A percentile compares a stretch with the other conserved stretches of the same genome.
Conservation (phyloP, 2,797 vertebrate genomes). For the Centropyge bicolor region DNA sequence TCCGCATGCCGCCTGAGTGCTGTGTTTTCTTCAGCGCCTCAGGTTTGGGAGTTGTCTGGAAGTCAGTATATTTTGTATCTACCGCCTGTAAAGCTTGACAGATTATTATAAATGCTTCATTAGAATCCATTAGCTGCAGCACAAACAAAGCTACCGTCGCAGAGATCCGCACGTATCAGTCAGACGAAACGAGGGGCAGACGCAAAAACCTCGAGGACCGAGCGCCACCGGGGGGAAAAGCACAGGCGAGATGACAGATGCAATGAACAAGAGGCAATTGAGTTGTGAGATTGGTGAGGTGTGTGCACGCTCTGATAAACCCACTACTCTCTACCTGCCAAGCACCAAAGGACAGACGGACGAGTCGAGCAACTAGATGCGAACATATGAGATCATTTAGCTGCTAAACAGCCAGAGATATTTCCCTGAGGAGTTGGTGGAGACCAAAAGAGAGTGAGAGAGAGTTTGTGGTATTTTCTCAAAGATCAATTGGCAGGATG, state of each 20-base stretch:
- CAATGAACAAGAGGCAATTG: conserved; percentile 18
- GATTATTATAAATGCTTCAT: conserved; percentile 53
- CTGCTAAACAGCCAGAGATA: neutral
- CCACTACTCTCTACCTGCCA: neutral
- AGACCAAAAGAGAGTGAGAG: neutral
- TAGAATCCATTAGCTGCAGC: conserved; percentile 55
- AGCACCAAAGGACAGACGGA: neutral
- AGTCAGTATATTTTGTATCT: conserved; percentile 27
- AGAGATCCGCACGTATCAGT: conserved; percentile 27
- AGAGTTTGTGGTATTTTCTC: neutral
- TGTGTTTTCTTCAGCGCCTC: conserved; percentile 9
- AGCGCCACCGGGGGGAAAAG: conserved; percentile 18
- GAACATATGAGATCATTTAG: neutral
- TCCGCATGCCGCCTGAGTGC: conserved; percentile 20
- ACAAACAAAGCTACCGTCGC: conserved; percentile 22
- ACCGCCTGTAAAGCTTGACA: conserved; percentile 41
- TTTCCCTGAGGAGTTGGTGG: neutral
- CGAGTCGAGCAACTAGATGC: neutral
- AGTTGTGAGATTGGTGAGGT: conserved; percentile 32
- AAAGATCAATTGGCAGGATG: conserved; percentile 28
- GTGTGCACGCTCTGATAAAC: conserved; percentile 3
- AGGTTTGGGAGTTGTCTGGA: conserved; percentile 22
- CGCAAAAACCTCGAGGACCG: conserved; percentile 8
- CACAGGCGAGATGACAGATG: conserved; percentile 30
- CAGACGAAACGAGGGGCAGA: conserved; percentile 21